Conservation (phyloP, 2,797 vertebrate genomes). For the Hydrolagus colliei region DNA sequence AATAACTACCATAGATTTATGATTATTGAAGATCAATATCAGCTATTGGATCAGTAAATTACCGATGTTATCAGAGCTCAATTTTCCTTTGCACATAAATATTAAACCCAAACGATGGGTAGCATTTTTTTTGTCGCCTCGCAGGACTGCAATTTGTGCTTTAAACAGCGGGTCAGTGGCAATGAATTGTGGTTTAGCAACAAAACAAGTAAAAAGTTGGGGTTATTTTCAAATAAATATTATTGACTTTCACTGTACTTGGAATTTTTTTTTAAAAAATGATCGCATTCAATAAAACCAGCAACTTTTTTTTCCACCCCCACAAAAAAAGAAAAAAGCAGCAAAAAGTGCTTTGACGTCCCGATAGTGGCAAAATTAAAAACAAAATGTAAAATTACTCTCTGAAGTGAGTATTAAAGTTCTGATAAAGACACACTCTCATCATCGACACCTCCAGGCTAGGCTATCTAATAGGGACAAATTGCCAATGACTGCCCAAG, state of each 20-base stretch:
- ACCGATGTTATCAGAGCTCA: conserved; percentile 9
- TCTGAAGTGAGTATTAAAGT: conserved; percentile 34
- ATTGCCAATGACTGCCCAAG: conserved; percentile 95
- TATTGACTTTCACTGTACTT: conserved; percentile 3
- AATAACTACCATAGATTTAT: conserved; percentile 22
- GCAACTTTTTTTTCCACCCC: too few species aligned
- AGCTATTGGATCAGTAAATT: conserved; percentile 26
- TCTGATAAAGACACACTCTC: conserved; percentile 68
- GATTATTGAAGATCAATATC: conserved; percentile 29
- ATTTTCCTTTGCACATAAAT: background rate
- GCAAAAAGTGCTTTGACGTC: background rate
- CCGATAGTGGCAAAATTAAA: background rate
- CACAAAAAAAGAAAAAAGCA: too few species aligned
- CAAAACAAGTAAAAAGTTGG: background rate
- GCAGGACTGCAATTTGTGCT: conserved; percentile 2
- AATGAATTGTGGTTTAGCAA: background rate
- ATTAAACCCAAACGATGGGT: background rate
- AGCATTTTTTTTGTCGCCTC: background rate
- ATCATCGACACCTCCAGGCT: conserved; percentile 84
- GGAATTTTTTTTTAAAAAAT: background rate
- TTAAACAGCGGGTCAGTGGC: too few species aligned
- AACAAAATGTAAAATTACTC: conserved; percentile 29
- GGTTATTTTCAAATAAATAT: background rate
- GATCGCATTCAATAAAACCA: too few species aligned
- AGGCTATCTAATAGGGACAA: conserved; percentile 95